A percentile compares a stretch with the other conserved stretches of the same genome.
Evolutionary conservation across 2,797 vertebrate species (phyloP).

Genomic region (Xerus rutilus): DNA sequence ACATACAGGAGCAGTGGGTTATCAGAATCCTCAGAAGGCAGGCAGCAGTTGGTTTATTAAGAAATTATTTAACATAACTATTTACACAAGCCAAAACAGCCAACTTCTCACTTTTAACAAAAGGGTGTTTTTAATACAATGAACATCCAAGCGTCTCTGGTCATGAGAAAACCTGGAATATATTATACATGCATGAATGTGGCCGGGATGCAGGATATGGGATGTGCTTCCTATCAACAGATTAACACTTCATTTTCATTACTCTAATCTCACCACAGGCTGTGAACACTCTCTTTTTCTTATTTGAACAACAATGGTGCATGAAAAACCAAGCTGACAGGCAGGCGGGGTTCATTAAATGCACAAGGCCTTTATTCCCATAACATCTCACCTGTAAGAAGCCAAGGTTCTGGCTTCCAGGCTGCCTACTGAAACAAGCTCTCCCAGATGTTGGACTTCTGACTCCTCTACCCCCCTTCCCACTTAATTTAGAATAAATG

Average conservation of each 20-base stretch:
- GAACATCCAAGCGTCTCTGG: conserved; percentile 68
- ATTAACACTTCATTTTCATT: conserved; percentile 85
- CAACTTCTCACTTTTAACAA: conserved; percentile 73
- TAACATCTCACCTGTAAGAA: conserved; percentile 84
- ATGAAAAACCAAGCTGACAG: conserved; percentile 79
- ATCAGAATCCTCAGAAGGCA: conserved; percentile 43
- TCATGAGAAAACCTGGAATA: conserved; percentile 81
- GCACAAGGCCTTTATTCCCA: conserved; percentile 75
- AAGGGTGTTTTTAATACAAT: conserved; percentile 78
- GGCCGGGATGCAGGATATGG: conserved; percentile 74
- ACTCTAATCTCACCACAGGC: conserved; percentile 79
- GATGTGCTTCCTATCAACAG: conserved; percentile 79
- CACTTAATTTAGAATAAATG: conserved; percentile 58
- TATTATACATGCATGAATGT: conserved; percentile 79
- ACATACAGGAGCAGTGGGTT: neutral
- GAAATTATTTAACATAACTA: conserved; percentile 72
- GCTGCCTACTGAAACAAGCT: conserved; percentile 82
- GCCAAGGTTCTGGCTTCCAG: conserved; percentile 75
- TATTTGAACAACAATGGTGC: conserved; percentile 80
- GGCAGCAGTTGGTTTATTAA: conserved; percentile 17
- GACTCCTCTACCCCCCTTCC: neutral
- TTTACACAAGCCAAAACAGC: conserved; percentile 68
- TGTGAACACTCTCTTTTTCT: conserved; percentile 73
- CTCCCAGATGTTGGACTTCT: conserved; percentile 70
- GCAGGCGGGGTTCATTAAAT: conserved; percentile 81